These are phyloP conservation scores for Drosophila barbarae DNA, from an alignment of 2,888 invertebrate species.

Conservation along the genomic window DNA sequence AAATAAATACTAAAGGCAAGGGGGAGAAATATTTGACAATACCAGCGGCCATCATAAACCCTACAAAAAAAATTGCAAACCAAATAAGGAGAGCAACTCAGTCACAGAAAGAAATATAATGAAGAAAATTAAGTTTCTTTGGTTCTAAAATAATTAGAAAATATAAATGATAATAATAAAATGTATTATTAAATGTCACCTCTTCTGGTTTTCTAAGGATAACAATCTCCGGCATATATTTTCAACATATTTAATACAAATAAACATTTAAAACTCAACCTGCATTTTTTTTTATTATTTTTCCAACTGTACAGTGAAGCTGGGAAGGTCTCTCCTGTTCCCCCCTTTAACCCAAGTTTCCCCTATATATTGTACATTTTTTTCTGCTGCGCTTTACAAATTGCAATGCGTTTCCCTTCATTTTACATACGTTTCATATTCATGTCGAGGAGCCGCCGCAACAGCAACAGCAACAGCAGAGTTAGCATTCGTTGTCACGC, in stretches of 20 bases:
- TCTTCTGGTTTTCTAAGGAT: not conserved
- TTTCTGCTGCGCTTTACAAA: conserved; percentile 55
- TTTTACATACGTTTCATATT: conserved; percentile 74
- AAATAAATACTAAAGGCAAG: conserved; percentile 15
- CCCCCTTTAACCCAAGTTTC: not conserved
- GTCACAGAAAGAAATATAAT: not conserved
- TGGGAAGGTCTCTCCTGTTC: not conserved
- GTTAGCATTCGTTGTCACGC: conserved; percentile 55
- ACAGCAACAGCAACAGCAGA: conserved; percentile 1
- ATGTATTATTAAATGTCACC: not conserved
- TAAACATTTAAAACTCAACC: not conserved
- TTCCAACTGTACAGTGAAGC: conserved; percentile 12
- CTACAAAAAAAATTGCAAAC: not conserved
- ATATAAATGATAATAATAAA: not conserved
- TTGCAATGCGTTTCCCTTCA: conserved; percentile 72
- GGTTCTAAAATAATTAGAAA: not conserved
- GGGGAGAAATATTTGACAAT: conserved; percentile 52
- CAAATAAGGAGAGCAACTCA: conserved; percentile 1
- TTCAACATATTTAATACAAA: not conserved
- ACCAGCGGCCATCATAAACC: conserved; percentile 44
- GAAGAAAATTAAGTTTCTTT: not conserved
- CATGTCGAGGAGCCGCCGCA: conserved; percentile 50
- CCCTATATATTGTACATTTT: conserved; percentile 1
- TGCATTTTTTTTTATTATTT: not conserved
- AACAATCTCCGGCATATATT: not conserved